Base-by-base conservation (phyloP, 2,113 vertebrate genomes). In the Donacobius atricapilla region DNA sequence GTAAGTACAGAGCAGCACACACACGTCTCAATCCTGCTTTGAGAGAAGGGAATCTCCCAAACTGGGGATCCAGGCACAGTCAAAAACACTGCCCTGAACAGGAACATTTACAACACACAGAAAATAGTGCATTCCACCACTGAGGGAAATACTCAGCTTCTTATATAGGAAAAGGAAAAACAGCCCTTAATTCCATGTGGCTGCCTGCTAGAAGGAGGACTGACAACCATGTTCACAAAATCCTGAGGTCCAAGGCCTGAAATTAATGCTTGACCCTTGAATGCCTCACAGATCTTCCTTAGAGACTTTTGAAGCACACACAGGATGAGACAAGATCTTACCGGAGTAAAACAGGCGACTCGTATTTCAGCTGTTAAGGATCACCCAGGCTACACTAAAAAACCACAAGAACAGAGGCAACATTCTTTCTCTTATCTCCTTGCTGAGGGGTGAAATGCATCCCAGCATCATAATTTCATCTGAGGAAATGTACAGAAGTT, bases 401-500 rank as follows among this genome's bases (percentile, higher is more conserved):
- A 58, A 70, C 15, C 15, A 72, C 18, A 75, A 2, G 10, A 77
- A 56, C 9, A 64, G 14, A 81, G 54, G 33, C 33, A 66, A 78
- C 8, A 24, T 31, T 81, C 56, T 50, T 76, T 18, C 35, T 57
- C 19, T 61, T 63, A 11, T 51, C 25, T 50, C 83, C 61, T 39
- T 42, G 18, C 28, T 48, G 50, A 39, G 13, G 30, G 12, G 10
- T 47, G 10, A 61, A 76, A 89, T 91, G 25, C 65, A 96, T 47
- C 30, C 21, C 27, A 30, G 6, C 96, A 78, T 5, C 56, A 92
- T 83, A 51, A 75, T 12, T 54, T 58, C 90, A 87, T 47, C 61
- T 73, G 61, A 96, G 83, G 39, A 96, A 84, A 66, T n/a, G n/a
- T 40, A 77, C 6, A 68, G 33, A 90, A 95, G 54, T 20, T 66